phyloP scores from a whole-genome alignment of 2,113 vertebrate species.

The Eira barbara region DNA sequence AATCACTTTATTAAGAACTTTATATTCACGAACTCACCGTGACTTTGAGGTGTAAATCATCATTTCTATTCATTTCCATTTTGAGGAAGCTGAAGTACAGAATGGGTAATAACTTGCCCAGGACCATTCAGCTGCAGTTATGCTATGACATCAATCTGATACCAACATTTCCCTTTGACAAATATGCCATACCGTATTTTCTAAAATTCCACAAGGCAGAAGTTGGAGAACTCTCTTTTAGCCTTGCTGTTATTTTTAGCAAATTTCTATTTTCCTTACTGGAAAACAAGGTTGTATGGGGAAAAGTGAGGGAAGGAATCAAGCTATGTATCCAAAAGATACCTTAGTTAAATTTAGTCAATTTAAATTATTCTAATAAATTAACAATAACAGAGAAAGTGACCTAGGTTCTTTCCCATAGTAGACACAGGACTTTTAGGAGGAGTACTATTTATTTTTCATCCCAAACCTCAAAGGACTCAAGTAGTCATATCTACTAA shows the following conservation, averaged over 20 bases:
- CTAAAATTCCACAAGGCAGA: background rate
- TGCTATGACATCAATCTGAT: background rate
- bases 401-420: background rate
- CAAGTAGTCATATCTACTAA: background rate
- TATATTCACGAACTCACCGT: background rate
- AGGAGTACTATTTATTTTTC: background rate
- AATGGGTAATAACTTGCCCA: background rate
- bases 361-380: conserved; percentile 5
- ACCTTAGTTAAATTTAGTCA: background rate
- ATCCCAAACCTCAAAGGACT: background rate
- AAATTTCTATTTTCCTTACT: background rate
- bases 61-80: background rate
- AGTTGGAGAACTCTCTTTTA: background rate
- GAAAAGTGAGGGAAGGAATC: background rate
- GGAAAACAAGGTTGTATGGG: background rate
- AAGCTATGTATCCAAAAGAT: background rate
- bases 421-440: background rate
- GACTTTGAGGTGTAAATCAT: background rate
- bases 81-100: background rate
- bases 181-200: background rate
- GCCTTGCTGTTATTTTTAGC: background rate
- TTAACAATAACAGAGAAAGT: background rate
- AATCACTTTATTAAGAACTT: background rate
- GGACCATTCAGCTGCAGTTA: background rate
- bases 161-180: background rate